Percentiles rank a stretch among this genome's conserved stretches.
These are phyloP conservation scores for Linyphia triangularis DNA, from an alignment of 2,888 invertebrate species.

Conservation along the genomic window DNA sequence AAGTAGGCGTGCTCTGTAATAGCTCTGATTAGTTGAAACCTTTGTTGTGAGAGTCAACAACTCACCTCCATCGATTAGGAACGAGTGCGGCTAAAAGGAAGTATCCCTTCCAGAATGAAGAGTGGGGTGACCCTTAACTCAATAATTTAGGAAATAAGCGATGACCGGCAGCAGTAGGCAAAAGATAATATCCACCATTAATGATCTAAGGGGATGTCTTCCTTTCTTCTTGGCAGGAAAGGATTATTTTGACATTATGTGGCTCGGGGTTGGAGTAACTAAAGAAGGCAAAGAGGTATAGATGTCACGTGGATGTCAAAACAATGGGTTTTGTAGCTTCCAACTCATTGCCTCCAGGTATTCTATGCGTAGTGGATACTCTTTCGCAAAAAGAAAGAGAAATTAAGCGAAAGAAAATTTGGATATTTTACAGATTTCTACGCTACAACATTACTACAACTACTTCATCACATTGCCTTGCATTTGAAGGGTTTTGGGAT, in stretches of 20 bases:
- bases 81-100: slow-evolving; percentile 6
- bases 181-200: slow-evolving; percentile 74
- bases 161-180: slow-evolving; percentile 51
- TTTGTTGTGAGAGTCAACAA: slow-evolving; percentile 40
- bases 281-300: slow-evolving; percentile 50
- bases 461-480: too few relatives aligned
- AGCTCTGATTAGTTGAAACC: too few relatives aligned
- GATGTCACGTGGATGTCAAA: slow-evolving; percentile 67
- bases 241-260: slow-evolving; percentile 71
- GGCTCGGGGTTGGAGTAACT: slow-evolving; percentile 55
- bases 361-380: too few relatives aligned
- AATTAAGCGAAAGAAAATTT: too few relatives aligned
- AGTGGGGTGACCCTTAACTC: slow-evolving; percentile 55
- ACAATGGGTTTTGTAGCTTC: slow-evolving; percentile 67
- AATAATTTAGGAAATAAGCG: slow-evolving; percentile 70
- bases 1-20: too few relatives aligned
- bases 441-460: too few relatives aligned
- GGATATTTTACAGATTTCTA: too few relatives aligned
- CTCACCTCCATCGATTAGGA: slow-evolving; percentile 29
- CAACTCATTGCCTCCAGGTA: too few relatives aligned
- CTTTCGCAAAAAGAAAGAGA: too few relatives aligned
- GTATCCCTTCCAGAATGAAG: slow-evolving; percentile 34
- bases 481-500: too few relatives aligned
- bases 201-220: slow-evolving; percentile 47
- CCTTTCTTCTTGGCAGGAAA: slow-evolving; percentile 25